phyloP scores from a whole-genome alignment of 2,888 invertebrate species.

The Leptinotarsa haldemani region DNA sequence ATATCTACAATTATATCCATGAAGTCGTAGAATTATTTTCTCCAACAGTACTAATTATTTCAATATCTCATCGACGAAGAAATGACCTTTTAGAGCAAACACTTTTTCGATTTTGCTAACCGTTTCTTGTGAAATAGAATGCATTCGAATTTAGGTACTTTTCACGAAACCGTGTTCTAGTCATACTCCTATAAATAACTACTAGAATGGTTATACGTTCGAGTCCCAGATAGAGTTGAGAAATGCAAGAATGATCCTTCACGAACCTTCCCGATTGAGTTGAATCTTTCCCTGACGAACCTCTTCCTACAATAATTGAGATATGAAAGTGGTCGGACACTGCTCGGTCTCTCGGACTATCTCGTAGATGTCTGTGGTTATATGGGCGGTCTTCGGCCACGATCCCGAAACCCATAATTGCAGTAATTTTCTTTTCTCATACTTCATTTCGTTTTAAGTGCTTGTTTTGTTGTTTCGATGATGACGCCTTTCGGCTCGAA shows the following conservation, averaged over 20 bases:
- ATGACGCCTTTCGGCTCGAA: constrained; percentile 58
- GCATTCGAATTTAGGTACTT: too few relatives aligned
- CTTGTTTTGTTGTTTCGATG: constrained; percentile 58
- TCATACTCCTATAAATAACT: too few relatives aligned
- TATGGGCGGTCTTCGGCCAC: constrained; percentile 64
- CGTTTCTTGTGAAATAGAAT: too few relatives aligned
- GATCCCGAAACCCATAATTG: constrained; percentile 64
- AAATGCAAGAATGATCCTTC: not conserved
- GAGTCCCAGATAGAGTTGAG: too few relatives aligned
- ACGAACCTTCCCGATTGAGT: constrained; percentile 28
- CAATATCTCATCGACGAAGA: too few relatives aligned
- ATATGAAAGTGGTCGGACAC: constrained; percentile 55
- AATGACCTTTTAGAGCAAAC: too few relatives aligned
- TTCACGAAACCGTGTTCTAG: too few relatives aligned
- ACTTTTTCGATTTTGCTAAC: too few relatives aligned
- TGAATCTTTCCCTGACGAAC: constrained; percentile 25
- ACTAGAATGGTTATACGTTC: too few relatives aligned
- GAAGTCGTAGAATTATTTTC: too few relatives aligned
- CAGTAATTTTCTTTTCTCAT: constrained; percentile 65
- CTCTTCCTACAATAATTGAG: constrained; percentile 58
- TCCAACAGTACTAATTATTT: too few relatives aligned
- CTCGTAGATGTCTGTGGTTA: constrained; percentile 61
- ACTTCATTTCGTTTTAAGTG: constrained; percentile 61
- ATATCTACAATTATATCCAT: too few relatives aligned
- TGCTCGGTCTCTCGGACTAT: constrained; percentile 41